Evolutionary conservation across 2,888 invertebrate species (phyloP), one percentile per base, ranked within the genome.

Genomic region (Copidosoma aretas): DNA sequence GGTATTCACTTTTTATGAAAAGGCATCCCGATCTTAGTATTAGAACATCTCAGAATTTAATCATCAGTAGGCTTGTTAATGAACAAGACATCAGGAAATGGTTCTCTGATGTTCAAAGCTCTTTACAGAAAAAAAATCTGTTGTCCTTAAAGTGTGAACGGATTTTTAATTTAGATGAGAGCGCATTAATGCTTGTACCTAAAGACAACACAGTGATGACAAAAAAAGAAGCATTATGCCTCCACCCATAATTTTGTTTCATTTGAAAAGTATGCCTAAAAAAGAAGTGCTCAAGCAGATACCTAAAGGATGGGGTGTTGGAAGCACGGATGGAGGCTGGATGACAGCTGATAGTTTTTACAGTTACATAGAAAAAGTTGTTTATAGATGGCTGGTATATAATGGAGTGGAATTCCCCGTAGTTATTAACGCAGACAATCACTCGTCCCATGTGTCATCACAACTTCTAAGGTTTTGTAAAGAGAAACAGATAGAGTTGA

Each of bases 201-300:
- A 76, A 77, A 58, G 73, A 73, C 21, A 75, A 77, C 43, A 19
- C n/a, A 70, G 76, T 79, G 65, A 72, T 79, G 67, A 77, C 72
- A 17, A 76, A 77, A 58, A 79, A 73, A 71, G 8, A 77, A n/a
- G n/a, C n/a, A n/a, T n/a, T n/a, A 67, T 76, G n/a, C 66, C 73
- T 58, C 77, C 77, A 15, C 77, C 77, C 19, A 68, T 73, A n/a
- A n/a, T 74, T 76, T 14, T 73, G 75, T 43, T 79, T 77, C 58
- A 79, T 75, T 49, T 64, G 59, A 54, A 63, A 64, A 54, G 46
- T 60, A 60, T 59, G 53, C 61, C 71, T 76, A 60, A 76, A 74
- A 76, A 53, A 75, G 76, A 67, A 51, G 76, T 78, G 15, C 73
- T 77, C 32, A 73, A 76, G 0, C 74, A 60, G 21, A 75, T 77